Evolutionary conservation across 2,888 invertebrate genomes (phyloP).

Genomic region (Aphelenchoides bicaudatus): DNA sequence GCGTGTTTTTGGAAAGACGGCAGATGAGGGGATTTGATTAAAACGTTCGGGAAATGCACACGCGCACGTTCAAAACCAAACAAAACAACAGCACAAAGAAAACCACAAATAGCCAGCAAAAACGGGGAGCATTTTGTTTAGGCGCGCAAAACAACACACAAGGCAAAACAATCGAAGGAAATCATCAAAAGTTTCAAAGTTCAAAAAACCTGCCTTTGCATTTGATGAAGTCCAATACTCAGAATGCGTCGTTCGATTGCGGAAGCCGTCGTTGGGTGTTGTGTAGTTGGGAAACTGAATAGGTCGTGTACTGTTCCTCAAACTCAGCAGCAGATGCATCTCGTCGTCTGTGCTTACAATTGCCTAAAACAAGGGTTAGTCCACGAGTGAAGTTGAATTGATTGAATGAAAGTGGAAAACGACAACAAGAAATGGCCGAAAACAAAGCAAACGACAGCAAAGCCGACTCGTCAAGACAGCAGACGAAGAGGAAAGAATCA

Average conservation of each 20-base stretch:
- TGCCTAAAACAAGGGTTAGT: slow-evolving; percentile 1
- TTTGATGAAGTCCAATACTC: slow-evolving; percentile 16
- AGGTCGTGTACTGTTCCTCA: neutral
- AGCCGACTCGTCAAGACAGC: no score
- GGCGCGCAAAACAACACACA: neutral
- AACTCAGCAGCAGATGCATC: slow-evolving; percentile 6
- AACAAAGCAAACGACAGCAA: slow-evolving; percentile 7
- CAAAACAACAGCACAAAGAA: slow-evolving; percentile 4
- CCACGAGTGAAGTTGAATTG: neutral
- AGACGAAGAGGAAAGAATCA: neutral
- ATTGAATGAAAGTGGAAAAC: no score
- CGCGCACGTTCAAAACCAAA: slow-evolving; percentile 6
- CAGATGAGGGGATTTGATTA: no score
- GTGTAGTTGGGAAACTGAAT: slow-evolving; percentile 11
- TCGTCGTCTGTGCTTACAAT: neutral
- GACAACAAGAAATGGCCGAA: neutral
- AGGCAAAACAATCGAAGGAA: neutral
- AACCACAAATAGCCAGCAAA: neutral
- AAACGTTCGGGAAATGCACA: no score
- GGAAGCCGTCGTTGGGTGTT: slow-evolving; percentile 2
- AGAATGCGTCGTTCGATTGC: slow-evolving; percentile 17
- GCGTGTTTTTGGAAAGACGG: no score
- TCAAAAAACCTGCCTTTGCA: slow-evolving; percentile 15
- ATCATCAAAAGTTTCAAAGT: no score
- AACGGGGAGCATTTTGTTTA: neutral